Evolutionary conservation across 2,113 vertebrate genomes (phyloP).

Genomic region (Butastur rufipennis): DNA sequence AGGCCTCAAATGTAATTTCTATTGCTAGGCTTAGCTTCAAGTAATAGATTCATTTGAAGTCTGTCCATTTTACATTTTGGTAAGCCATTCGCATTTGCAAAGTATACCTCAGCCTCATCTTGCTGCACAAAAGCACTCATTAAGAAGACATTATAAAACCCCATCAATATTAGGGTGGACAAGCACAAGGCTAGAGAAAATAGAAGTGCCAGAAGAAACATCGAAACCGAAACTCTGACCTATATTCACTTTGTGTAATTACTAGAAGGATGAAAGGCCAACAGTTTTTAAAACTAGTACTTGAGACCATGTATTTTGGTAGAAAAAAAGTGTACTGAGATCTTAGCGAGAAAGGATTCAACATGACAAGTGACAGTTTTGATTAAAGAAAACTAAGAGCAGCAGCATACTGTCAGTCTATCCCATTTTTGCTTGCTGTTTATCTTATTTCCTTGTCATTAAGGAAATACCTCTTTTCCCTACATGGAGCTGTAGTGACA

Average conservation of each 20-base stretch:
- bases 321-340: not conserved
- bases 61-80: not conserved
- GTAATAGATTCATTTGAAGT: not conserved
- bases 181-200: not conserved
- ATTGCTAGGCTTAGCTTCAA: not conserved
- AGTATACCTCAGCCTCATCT: not conserved
- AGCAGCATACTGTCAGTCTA: not conserved
- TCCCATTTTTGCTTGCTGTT: not conserved
- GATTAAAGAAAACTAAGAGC: not conserved
- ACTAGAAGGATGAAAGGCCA: not conserved
- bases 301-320: not conserved
- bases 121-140: not conserved
- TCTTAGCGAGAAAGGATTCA: not conserved
- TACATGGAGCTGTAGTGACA: not conserved
- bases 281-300: not conserved
- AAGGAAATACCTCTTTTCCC: conserved; percentile 29
- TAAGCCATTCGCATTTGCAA: not conserved
- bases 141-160: not conserved
- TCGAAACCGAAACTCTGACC: not conserved
- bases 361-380: not conserved
- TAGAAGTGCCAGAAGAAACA: not conserved
- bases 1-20: not conserved
- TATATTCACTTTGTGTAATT: not conserved
- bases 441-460: conserved; percentile 18
- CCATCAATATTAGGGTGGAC: not conserved